Evolutionary conservation across 2,113 vertebrate species (phyloP).

Genomic region (rabbit (Oryctolagus cuniculus)): mOryCun1.1 NC_091434.1:992501-993000

Average conservation of each 20-base stretch:
- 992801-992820: too few species aligned
- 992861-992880: too few species aligned
- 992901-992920: background rate
- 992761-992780: background rate
- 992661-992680: fast-evolving
- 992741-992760: background rate
- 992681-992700: background rate
- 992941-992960: background rate
- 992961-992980: background rate
- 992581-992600: too few species aligned
- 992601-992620: too few species aligned
- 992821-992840: too few species aligned
- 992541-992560: background rate
- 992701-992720: background rate
- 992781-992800: fast-evolving
- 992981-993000: background rate
- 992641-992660: background rate
- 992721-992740: background rate
- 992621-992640: background rate
- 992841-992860: too few species aligned
- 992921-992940: background rate
- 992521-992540: background rate
- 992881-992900: background rate
- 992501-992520: background rate
- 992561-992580: fast-evolving